These are phyloP conservation scores for Terrapene triunguis DNA, from an alignment of 2,113 vertebrate species.

Conservation along the genomic window DNA sequence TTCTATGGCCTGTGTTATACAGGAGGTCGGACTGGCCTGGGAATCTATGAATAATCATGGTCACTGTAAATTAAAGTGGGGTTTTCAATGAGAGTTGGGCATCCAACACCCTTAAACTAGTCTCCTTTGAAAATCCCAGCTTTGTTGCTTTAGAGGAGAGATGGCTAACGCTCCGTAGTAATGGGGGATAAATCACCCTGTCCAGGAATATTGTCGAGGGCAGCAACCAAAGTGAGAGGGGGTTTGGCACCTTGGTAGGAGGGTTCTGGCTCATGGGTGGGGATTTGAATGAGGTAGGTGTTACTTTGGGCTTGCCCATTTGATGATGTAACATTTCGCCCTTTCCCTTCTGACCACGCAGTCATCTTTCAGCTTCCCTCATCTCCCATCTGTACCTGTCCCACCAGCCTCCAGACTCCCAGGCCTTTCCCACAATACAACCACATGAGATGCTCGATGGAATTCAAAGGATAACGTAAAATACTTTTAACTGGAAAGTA, in stretches of 20 bases:
- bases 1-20: background rate
- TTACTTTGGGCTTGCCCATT: accelerated
- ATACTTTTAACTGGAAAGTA: background rate
- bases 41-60: background rate
- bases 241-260: background rate
- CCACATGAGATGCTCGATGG: background rate
- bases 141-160: accelerated
- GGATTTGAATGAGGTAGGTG: background rate
- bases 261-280: background rate
- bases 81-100: background rate
- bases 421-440: background rate
- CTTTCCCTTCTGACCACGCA: background rate
- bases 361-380: background rate
- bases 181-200: background rate
- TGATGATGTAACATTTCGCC: accelerated
- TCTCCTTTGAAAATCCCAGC: background rate
- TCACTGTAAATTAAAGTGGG: background rate
- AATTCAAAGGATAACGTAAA: background rate
- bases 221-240: background rate
- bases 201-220: background rate
- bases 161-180: background rate
- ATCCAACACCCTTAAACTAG: background rate
- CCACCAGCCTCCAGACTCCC: background rate
- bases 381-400: background rate
- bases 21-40: background rate